Evolutionary conservation across 2,797 vertebrate species (phyloP).

Genomic region (Enteromius afrohamiltoni): DNA sequence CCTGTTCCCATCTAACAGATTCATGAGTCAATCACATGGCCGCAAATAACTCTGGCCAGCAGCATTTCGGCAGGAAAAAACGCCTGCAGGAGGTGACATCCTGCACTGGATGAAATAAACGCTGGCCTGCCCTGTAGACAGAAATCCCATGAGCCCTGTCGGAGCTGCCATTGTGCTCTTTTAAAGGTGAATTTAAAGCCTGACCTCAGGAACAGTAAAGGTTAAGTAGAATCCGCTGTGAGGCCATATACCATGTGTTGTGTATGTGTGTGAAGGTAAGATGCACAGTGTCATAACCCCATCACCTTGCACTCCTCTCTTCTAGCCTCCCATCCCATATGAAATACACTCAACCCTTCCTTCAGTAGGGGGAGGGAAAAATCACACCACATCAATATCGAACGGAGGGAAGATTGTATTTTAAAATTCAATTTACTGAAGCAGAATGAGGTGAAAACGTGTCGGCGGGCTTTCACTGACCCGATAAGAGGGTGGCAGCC

Average conservation of each 20-base stretch:
- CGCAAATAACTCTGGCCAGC: slow-evolving; percentile 65
- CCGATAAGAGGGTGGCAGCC: slow-evolving; percentile 49
- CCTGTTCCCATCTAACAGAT: slow-evolving; percentile 64
- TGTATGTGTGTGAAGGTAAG: slow-evolving; percentile 43
- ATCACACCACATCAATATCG: slow-evolving; percentile 57
- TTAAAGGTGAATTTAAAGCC: slow-evolving; percentile 65
- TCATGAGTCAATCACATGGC: slow-evolving; percentile 67
- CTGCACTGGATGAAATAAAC: slow-evolving; percentile 61
- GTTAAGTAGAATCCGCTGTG: slow-evolving; percentile 58
- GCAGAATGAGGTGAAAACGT: slow-evolving; percentile 62
- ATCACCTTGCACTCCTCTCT: slow-evolving; percentile 6
- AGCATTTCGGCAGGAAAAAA: slow-evolving; percentile 52
- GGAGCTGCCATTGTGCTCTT: slow-evolving; percentile 56
- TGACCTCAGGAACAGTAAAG: slow-evolving; percentile 57
- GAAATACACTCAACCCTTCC: slow-evolving; percentile 42
- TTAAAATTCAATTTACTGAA: slow-evolving; percentile 65
- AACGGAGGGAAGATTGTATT: slow-evolving; percentile 60
- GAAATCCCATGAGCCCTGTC: slow-evolving; percentile 60
- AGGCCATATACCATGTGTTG: slow-evolving; percentile 54
- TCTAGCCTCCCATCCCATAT: slow-evolving; percentile 12
- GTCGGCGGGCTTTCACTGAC: slow-evolving; percentile 53
- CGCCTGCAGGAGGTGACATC: slow-evolving; percentile 58
- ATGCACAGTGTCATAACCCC: slow-evolving; percentile 42
- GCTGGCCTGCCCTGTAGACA: slow-evolving; percentile 52
- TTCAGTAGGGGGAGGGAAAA: slow-evolving; percentile 34